Conservation (phyloP, 2,113 vertebrate genomes). For the Halcyon malimbica region DNA sequence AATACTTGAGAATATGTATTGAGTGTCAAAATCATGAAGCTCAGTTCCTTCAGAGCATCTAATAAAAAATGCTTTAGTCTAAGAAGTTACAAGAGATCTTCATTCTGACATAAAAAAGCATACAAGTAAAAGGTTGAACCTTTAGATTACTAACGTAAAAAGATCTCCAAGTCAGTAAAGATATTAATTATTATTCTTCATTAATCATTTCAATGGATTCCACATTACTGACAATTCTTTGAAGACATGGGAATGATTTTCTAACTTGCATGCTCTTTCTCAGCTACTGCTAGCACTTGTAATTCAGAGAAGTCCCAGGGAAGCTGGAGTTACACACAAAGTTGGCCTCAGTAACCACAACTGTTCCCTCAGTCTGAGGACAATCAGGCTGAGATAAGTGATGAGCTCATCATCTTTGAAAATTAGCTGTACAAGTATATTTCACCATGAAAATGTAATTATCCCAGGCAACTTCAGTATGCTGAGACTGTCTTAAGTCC, state of each 20-base stretch:
- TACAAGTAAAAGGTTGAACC: neutral
- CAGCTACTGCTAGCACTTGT: neutral
- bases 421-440: neutral
- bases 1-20: neutral
- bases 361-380: neutral
- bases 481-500: neutral
- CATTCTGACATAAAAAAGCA: neutral
- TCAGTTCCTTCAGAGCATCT: neutral
- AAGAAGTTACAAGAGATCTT: neutral
- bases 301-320: neutral
- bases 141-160: neutral
- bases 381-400: neutral
- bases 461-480: neutral
- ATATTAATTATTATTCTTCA: neutral
- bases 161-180: neutral
- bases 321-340: neutral
- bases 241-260: neutral
- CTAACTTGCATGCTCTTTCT: neutral
- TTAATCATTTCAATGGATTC: neutral
- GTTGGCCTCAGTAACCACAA: neutral
- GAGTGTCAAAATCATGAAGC: neutral
- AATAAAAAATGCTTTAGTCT: neutral
- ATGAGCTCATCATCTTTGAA: neutral
- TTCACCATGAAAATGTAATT: conserved; percentile 3
- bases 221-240: neutral